Base-by-base conservation (phyloP, 2,113 vertebrate species). In the Numenius arquata region DNA sequence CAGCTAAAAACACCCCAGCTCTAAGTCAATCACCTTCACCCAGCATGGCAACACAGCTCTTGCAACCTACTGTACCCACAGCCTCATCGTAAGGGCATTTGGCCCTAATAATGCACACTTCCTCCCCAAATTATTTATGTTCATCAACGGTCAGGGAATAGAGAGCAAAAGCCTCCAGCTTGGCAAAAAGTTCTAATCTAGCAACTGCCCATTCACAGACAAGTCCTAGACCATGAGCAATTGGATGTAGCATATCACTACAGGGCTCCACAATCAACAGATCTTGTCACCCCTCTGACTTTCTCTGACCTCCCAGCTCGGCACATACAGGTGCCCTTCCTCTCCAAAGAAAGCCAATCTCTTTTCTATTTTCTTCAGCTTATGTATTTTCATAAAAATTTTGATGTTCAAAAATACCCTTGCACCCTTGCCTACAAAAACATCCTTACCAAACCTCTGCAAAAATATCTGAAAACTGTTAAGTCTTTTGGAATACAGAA, bases 251-350 rank as follows among this genome's bases (percentile, higher is more conserved):
- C 16, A 1, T 16, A 43, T 11, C 34, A 75, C 65, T 56, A 29
- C 72, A 66, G 20, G 25, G 47, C 47, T 79, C 66, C 26, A 1
- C 1, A 2, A 38, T 0, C 3, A 3, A 56, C 8, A 15, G 38
- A 83, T 36, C 50, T 47, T 3, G 0, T 75, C 91, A 67, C 4
- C n/a, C n/a, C 26, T 30, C 45, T 34, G 45, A 72, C 61, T 32
- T 70, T 41, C 59, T 73, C 32, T 45, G 70, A 81, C 53, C 58
- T 88, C 36, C 53, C 43, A 65, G 67, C 40, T 19, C 59, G 34
- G 25, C 58, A 90, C 32, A 52, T 19, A 10, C 50, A 62, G 20
- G 47, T 50, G 16, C 9, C 74, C 65, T 67, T 84, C 41, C 25
- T 41, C 47, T 56, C 18, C 76, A 68, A 75, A 89, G 43, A 62